Evolutionary conservation across 1,140 invertebrate genomes (phyloP), one percentile per base, ranked within the genome.

Genomic region (Onthophagus taurus): DNA sequence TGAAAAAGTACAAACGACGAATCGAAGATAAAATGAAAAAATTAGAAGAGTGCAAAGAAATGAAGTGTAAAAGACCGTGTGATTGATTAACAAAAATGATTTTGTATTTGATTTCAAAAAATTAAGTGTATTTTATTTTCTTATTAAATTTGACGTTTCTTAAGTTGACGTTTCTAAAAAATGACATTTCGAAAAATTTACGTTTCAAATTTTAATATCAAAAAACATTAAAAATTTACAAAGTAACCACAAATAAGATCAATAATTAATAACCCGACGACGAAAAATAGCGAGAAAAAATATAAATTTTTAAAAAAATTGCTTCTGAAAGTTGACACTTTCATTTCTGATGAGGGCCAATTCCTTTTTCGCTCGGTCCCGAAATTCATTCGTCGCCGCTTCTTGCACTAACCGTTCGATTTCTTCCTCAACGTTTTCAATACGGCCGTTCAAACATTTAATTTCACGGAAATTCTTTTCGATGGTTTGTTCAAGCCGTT

Each of bases 381-480:
- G 13, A 14, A 41, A 26, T 14, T 41, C 21, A 2, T 41, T 41
- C 11, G 37, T 24, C 9, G 23, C 37, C n/a, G 23, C 37, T 9
- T 41, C 37, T 14, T 41, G 37, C 23, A 41, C 37, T 7, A 41
- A 30, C 13, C 16, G 11, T 13, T 41, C 37, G n/a, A 41, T 41
- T 9, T 41, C 21, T 7, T 16, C 3, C 13, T 41, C 37, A 2
- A 29, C 37, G 3, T 29, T 21, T n/a, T 7, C 21, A 7, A 41
- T 41, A 11, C 24, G 20, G 7, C 24, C 9, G 23, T 41, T 30
- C 12, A 41, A 16, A 21, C 14, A 13, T 17, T 41, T 13, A 24
- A 41, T 29, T 24, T 41, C 21, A 4, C 17, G 11, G 9, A 41
- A 41, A 11, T 41, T 11, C 2, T 16, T 16, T 16, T 41, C 37